Conservation (phyloP, 2,113 vertebrate genomes). For the Prolemur simus region DNA sequence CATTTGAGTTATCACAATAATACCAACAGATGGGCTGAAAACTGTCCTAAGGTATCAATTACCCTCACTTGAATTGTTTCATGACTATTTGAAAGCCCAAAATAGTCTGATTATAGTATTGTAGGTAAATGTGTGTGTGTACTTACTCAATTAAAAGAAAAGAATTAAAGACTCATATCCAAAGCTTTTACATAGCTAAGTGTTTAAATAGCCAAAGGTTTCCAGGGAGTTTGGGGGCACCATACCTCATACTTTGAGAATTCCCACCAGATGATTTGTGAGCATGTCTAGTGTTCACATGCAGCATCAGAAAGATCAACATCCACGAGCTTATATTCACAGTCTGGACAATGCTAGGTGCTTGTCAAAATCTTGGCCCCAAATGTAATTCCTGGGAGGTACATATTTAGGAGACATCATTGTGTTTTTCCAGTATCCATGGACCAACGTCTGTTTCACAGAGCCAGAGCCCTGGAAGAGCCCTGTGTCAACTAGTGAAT, state of each 20-base stretch:
- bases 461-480: neutral
- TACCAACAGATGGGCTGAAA: neutral
- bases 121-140: neutral
- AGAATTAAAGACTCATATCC: neutral
- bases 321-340: neutral
- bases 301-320: constrained; percentile 1
- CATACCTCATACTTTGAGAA: constrained; percentile 23
- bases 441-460: neutral
- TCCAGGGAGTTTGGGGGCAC: neutral
- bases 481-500: neutral
- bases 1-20: neutral
- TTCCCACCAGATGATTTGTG: constrained; percentile 5
- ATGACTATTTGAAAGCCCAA: neutral
- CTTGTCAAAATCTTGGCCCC: constrained; percentile 47
- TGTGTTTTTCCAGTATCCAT: constrained; percentile 20
- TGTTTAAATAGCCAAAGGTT: constrained; percentile 2
- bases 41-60: neutral
- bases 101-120: neutral
- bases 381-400: neutral
- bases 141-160: neutral
- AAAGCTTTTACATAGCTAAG: neutral
- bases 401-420: neutral
- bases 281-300: neutral
- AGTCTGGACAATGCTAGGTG: constrained; percentile 15
- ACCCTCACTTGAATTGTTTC: neutral